Base-by-base conservation (phyloP, 2,113 vertebrate species). In the Varanus komodoensis region DNA sequence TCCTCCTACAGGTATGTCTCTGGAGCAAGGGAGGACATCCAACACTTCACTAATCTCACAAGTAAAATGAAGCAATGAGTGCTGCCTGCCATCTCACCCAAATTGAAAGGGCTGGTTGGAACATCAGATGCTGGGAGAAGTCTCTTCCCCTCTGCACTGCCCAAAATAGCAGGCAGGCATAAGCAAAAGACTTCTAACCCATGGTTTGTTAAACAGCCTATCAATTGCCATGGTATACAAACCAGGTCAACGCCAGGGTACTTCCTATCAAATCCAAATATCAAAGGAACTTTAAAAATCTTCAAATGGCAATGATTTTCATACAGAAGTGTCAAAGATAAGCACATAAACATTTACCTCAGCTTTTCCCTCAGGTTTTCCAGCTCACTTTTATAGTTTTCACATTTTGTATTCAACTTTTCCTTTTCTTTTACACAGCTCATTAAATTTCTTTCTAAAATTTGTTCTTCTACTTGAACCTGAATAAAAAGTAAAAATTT, bases 381-480 rank as follows among this genome's bases (percentile, higher is more conserved):
- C 89, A 97, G 95, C 88, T 98, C 97, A 90, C 89, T 97, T 95
- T 97, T 98, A 95, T 98, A 93, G 38, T 92, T 67, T 88, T 92
- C 75, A 93, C 97, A 98, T 87, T 97, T 98, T 83, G 96, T 94
- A 89, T 97, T 96, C 91, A 99, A 95, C 61, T 96, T 96, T 91
- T 98, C 97, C 92, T 97, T 98, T 94, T 99, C 98, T 92, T 96
- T 93, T 95, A 98, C 97, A 96, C 97, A 98, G 93, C 95, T 96
- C 89, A 93, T 95, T 81, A 99, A 95, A 93, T 93, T 97, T 94
- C 95, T 97, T 95, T 97, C 98, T 92, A 98, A 94, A 44, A 94
- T 92, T 89, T 87, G 93, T 96, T 98, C 98, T 95, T 97, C 98
- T 94, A 94, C 96, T 95, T 98, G 96, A 94, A 98, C 97, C 99